phyloP scores from a whole-genome alignment of 2,888 invertebrate species.

The Panzeria rudis region DNA sequence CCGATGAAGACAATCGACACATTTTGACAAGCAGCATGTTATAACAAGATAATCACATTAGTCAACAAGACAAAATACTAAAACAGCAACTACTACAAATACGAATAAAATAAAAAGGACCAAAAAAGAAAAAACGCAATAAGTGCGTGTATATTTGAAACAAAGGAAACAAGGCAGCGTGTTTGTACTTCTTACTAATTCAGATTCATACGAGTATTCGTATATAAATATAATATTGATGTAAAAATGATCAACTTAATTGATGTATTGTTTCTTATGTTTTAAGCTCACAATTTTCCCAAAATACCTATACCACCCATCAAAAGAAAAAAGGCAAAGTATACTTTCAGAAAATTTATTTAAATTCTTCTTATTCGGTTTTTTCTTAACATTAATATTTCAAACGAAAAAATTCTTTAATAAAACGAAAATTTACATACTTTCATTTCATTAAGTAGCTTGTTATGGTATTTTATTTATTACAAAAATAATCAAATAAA shows the following conservation, averaged over 20 bases:
- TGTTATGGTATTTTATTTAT: conserved; percentile 72
- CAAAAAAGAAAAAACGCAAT: conserved; percentile 14
- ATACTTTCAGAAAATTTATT: conserved; percentile 57
- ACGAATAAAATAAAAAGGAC: conserved; percentile 6
- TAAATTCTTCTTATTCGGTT: conserved; percentile 24
- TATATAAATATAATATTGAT: conserved; percentile 39
- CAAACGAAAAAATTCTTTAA: conserved; percentile 54
- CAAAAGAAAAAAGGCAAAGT: conserved; percentile 42
- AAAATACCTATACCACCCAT: neutral
- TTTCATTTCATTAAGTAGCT: conserved; percentile 70
- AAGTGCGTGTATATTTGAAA: conserved; percentile 36
- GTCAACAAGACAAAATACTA: conserved; percentile 72
- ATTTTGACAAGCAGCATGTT: conserved; percentile 79
- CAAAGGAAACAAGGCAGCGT: neutral
- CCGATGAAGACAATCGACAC: conserved; percentile 76
- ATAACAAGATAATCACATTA: conserved; percentile 83
- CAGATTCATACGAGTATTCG: conserved; percentile 1
- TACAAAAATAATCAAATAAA: conserved; percentile 71
- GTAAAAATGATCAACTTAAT: conserved; percentile 57
- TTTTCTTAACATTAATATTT: neutral
- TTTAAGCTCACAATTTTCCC: neutral
- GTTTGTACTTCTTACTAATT: neutral
- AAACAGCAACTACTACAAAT: conserved; percentile 41
- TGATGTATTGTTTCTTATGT: conserved; percentile 67
- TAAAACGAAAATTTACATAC: conserved; percentile 63